Evolutionary conservation across 2,888 invertebrate genomes (phyloP).

Genomic region (Tillus elongatus): DNA sequence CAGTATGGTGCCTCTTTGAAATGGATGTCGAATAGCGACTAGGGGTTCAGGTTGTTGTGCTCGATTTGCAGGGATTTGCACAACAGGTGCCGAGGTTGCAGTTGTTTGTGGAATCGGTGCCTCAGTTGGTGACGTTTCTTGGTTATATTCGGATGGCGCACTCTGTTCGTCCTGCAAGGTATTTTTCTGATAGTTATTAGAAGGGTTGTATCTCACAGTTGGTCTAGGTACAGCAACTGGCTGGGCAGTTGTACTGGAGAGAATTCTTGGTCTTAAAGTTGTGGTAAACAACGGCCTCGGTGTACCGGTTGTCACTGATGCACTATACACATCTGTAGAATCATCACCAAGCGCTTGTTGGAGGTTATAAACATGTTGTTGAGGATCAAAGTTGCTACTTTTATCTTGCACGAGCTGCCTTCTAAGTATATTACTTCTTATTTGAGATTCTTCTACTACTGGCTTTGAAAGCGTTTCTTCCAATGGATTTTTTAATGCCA

Average conservation of each 20-base stretch:
- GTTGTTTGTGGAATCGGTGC: slow-evolving; percentile 45
- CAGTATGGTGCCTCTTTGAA: slow-evolving; percentile 34
- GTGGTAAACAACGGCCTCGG: slow-evolving; percentile 61
- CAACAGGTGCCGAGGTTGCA: slow-evolving; percentile 47
- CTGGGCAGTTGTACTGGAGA: slow-evolving; percentile 41
- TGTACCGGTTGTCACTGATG: slow-evolving; percentile 53
- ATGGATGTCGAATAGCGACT: slow-evolving; percentile 43
- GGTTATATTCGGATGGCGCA: slow-evolving; percentile 26
- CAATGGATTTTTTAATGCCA: slow-evolving; percentile 31
- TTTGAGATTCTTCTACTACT: slow-evolving; percentile 45
- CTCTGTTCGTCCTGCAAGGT: slow-evolving; percentile 21
- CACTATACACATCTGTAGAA: slow-evolving; percentile 59
- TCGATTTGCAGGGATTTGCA: slow-evolving; percentile 46
- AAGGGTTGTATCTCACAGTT: slow-evolving; percentile 19
- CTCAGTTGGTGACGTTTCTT: slow-evolving; percentile 43
- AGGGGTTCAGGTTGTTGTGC: slow-evolving; percentile 30
- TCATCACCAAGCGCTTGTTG: slow-evolving; percentile 57
- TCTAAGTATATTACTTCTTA: slow-evolving; percentile 52
- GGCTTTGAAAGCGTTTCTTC: slow-evolving; percentile 41
- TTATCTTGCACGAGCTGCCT: slow-evolving; percentile 54
- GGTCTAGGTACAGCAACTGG: slow-evolving; percentile 27
- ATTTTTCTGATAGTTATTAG: slow-evolving; percentile 25
- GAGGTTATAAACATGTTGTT: slow-evolving; percentile 48
- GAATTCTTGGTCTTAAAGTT: slow-evolving; percentile 50
- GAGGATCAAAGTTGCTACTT: slow-evolving; percentile 42